A percentile compares a stretch with the other conserved stretches of the same genome.
phyloP scores from a whole-genome alignment of 1,140 invertebrate species.

The Psix sp. region DNA sequence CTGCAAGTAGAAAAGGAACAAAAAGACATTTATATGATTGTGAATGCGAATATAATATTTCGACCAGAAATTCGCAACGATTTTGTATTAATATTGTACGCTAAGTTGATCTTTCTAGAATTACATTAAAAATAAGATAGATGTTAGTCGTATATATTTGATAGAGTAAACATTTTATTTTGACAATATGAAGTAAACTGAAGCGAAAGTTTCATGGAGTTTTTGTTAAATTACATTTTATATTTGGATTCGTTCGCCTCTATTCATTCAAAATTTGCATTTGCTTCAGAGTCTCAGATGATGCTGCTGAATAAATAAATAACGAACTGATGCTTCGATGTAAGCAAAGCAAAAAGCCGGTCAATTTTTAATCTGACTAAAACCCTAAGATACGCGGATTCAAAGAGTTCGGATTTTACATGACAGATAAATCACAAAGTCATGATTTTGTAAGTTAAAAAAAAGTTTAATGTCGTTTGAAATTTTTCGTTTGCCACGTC shows the following conservation, averaged over 20 bases:
- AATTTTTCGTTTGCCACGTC: slow-evolving; percentile 35
- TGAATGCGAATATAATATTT: slow-evolving; percentile 9
- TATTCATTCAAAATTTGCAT: slow-evolving; percentile 21
- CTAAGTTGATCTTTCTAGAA: no score
- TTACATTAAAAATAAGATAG: no score
- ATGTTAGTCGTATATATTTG: no score
- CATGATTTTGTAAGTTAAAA: slow-evolving; percentile 10
- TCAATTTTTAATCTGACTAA: slow-evolving; percentile 47
- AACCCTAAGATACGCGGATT: slow-evolving; percentile 33
- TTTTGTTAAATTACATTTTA: no score
- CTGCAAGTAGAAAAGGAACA: not conserved
- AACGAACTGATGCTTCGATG: slow-evolving; percentile 30
- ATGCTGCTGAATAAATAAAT: slow-evolving; percentile 28
- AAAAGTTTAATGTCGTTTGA: slow-evolving; percentile 23
- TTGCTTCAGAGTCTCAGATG: not conserved
- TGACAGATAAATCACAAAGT: slow-evolving; percentile 23
- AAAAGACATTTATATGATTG: slow-evolving; percentile 6
- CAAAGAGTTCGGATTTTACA: slow-evolving; percentile 44
- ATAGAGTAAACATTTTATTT: no score
- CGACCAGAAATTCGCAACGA: no score
- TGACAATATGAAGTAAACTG: no score
- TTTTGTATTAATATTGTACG: no score
- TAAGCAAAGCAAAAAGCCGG: no score
- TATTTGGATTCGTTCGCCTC: no score
- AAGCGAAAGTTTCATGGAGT: no score